These are phyloP conservation scores for Lasioglossum figueresi DNA, from an alignment of 2,888 invertebrate genomes.

Conservation along the genomic window DNA sequence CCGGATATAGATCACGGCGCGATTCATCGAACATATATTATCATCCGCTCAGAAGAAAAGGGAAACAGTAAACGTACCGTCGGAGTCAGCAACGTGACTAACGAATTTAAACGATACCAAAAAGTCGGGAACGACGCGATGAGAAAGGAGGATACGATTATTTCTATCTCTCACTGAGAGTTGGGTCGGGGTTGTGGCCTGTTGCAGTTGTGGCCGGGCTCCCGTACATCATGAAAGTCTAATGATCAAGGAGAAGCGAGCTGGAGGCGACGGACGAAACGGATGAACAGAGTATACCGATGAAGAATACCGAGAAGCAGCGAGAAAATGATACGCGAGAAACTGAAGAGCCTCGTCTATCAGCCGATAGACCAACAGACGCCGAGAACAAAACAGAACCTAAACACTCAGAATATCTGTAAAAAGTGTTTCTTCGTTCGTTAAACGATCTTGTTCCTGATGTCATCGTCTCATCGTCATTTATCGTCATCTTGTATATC, in stretches of 20 bases:
- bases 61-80: conserved; percentile 13
- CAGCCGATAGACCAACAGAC: conserved; percentile 23
- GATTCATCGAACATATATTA: conserved; percentile 22
- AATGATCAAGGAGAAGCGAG: conserved; percentile 55
- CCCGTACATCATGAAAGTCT: conserved; percentile 83
- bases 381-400: conserved; percentile 5
- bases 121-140: conserved; percentile 34
- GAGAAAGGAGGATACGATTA: conserved; percentile 50
- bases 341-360: neutral
- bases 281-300: conserved; percentile 32
- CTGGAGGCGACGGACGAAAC: conserved; percentile 45
- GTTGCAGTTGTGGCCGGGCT: conserved; percentile 83
- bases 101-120: conserved; percentile 11
- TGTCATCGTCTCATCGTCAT: conserved; percentile 60
- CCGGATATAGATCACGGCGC: conserved; percentile 1
- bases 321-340: neutral
- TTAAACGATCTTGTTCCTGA: conserved; percentile 48
- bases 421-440: conserved; percentile 49
- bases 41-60: conserved; percentile 41
- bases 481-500: conserved; percentile 50
- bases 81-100: conserved; percentile 40
- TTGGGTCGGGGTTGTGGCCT: conserved; percentile 73
- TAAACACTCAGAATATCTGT: conserved; percentile 14
- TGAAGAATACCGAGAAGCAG: conserved; percentile 33
- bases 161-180: conserved; percentile 66